phyloP scores from a whole-genome alignment of 2,888 invertebrate genomes.

The Antheraea assamensis region DNA sequence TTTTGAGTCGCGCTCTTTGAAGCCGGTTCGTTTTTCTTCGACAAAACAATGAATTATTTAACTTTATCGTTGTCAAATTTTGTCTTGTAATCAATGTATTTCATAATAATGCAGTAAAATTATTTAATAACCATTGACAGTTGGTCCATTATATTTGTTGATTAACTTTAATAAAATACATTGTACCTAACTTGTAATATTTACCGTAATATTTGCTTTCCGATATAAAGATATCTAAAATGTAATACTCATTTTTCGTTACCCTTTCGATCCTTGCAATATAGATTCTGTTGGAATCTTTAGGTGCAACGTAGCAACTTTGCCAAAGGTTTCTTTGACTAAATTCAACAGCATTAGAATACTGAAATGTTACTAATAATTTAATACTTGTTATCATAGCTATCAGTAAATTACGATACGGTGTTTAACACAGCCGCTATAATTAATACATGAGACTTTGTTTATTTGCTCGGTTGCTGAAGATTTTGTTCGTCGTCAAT shows the following conservation, averaged over 20 bases:
- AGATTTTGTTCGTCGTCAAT: conserved; percentile 54
- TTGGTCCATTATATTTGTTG: neutral
- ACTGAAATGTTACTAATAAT: too few species aligned
- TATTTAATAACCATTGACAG: neutral
- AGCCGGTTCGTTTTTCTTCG: too few species aligned
- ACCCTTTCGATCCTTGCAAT: neutral
- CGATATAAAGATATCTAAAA: neutral
- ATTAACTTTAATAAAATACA: neutral
- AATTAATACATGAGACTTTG: conserved; percentile 53
- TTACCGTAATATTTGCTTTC: neutral
- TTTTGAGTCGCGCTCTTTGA: too few species aligned
- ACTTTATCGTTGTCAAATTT: too few species aligned
- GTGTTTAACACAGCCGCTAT: conserved; percentile 40
- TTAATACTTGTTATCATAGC: too few species aligned
- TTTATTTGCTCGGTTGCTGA: conserved; percentile 48
- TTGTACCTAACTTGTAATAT: too few species aligned
- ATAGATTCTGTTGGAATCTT: too few species aligned
- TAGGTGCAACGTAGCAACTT: too few species aligned
- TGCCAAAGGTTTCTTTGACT: too few species aligned
- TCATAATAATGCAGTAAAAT: neutral
- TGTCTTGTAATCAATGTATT: neutral
- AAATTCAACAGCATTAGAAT: too few species aligned
- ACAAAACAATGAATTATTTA: too few species aligned
- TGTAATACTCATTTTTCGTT: neutral
- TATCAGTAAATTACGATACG: conserved; percentile 28